phyloP scores from a whole-genome alignment of 2,113 vertebrate species.

The Anolis carolinensis region DNA sequence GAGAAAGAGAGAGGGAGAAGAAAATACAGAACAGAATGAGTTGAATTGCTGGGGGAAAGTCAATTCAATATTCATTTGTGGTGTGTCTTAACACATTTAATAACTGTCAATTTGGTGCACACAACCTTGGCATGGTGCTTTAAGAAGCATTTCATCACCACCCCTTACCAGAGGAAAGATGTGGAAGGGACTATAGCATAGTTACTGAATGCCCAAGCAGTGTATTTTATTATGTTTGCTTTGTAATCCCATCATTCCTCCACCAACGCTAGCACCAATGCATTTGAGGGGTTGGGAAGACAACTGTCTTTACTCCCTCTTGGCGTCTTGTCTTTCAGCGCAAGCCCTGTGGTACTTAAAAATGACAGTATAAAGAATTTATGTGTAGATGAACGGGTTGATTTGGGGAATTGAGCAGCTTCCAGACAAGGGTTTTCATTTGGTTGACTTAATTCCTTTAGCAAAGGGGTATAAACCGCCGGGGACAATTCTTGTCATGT shows the following conservation, averaged over 20 bases:
- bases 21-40: constrained; percentile 33
- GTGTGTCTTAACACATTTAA: constrained; percentile 69
- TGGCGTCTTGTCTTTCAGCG: constrained; percentile 77
- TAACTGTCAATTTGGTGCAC: constrained; percentile 64
- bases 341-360: constrained; percentile 80
- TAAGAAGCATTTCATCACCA: constrained; percentile 65
- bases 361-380: constrained; percentile 85
- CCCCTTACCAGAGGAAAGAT: constrained; percentile 59
- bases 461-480: constrained; percentile 75
- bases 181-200: constrained; percentile 68
- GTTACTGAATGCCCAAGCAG: constrained; percentile 68
- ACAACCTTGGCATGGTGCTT: constrained; percentile 46
- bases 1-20: not conserved
- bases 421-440: constrained; percentile 76
- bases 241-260: constrained; percentile 79
- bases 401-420: constrained; percentile 79
- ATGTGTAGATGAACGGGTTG: constrained; percentile 80
- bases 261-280: constrained; percentile 63
- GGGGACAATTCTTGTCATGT: constrained; percentile 81
- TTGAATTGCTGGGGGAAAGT: constrained; percentile 64
- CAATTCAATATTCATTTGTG: constrained; percentile 64
- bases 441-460: constrained; percentile 79
- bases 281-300: constrained; percentile 77
- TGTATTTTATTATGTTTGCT: constrained; percentile 81
- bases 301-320: constrained; percentile 70